Evolutionary conservation across 2,888 invertebrate species (phyloP).

Genomic region (Dryomyza anilis): DNA sequence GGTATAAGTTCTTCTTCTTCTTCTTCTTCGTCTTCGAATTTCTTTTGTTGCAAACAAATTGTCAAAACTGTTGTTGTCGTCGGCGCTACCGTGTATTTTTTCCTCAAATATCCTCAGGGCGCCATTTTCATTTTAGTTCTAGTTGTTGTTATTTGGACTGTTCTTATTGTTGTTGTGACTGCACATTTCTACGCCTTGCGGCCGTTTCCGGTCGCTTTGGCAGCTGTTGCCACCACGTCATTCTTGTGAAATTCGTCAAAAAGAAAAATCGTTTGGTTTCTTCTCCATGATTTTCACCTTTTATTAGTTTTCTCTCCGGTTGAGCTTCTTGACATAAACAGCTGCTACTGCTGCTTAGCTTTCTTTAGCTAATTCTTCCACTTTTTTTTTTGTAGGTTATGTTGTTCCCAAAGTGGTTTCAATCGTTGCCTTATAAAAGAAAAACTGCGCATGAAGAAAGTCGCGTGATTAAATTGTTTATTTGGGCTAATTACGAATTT

Average conservation of each 20-base stretch:
- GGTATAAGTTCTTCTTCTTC: neutral
- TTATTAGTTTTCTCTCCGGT: neutral
- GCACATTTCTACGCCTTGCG: constrained; percentile 4
- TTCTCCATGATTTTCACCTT: neutral
- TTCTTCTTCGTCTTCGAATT: neutral
- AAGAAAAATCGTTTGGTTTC: neutral
- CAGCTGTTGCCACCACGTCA: neutral
- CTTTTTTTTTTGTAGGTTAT: neutral
- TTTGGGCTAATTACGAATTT: constrained; percentile 31
- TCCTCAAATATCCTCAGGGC: constrained; percentile 1
- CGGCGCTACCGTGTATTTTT: neutral
- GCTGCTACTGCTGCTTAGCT: neutral
- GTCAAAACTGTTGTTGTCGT: neutral
- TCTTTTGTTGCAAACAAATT: neutral
- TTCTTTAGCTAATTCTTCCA: neutral
- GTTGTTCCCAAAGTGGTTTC: neutral
- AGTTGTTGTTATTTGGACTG: neutral
- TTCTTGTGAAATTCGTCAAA: neutral
- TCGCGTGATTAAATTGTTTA: constrained; percentile 32
- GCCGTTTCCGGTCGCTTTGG: neutral
- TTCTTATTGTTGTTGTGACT: neutral
- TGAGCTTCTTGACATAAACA: neutral
- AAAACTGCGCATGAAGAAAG: too few relatives aligned
- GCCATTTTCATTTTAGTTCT: neutral
- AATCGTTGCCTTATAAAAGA: too few relatives aligned